These are phyloP conservation scores for Colletes gigas DNA, from an alignment of 1,140 invertebrate species.

Conservation along the genomic window DNA sequence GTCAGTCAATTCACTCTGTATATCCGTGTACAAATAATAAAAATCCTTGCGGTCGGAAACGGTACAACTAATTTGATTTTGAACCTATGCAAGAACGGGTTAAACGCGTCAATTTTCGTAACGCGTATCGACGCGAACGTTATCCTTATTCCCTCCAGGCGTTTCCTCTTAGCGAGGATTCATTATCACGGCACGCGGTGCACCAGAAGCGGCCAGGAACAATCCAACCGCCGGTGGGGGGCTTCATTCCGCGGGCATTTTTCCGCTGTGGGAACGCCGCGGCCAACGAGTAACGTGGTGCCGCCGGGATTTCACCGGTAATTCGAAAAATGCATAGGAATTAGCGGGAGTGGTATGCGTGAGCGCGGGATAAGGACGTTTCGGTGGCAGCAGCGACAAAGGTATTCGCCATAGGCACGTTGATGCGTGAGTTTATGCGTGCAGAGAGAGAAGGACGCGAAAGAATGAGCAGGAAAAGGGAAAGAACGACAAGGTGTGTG, in stretches of 20 bases:
- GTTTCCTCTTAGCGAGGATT: neutral
- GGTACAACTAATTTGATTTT: too few species aligned
- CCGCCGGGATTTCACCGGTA: conserved; percentile 25
- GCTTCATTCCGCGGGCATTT: conserved; percentile 27
- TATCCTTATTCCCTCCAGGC: neutral
- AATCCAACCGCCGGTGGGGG: neutral
- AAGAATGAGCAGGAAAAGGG: conserved; percentile 22
- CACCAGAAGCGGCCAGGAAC: neutral
- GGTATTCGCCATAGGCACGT: conserved; percentile 38
- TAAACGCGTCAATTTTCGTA: too few species aligned
- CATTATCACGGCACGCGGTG: neutral
- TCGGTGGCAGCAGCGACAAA: conserved; percentile 40
- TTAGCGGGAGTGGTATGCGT: conserved; percentile 25
- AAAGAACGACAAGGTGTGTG: conserved; percentile 57
- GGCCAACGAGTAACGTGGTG: neutral
- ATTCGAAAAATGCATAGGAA: conserved; percentile 51
- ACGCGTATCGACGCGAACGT: neutral
- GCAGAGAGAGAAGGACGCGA: neutral
- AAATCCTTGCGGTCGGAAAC: too few species aligned
- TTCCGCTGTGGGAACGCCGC: conserved; percentile 33
- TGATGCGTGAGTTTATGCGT: conserved; percentile 39
- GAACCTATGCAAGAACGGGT: too few species aligned
- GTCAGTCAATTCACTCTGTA: too few species aligned
- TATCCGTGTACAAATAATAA: too few species aligned
- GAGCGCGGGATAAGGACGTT: conserved; percentile 54